Evolutionary conservation across 2,113 vertebrate genomes (phyloP).

Genomic region (Gila orcuttii): DNA sequence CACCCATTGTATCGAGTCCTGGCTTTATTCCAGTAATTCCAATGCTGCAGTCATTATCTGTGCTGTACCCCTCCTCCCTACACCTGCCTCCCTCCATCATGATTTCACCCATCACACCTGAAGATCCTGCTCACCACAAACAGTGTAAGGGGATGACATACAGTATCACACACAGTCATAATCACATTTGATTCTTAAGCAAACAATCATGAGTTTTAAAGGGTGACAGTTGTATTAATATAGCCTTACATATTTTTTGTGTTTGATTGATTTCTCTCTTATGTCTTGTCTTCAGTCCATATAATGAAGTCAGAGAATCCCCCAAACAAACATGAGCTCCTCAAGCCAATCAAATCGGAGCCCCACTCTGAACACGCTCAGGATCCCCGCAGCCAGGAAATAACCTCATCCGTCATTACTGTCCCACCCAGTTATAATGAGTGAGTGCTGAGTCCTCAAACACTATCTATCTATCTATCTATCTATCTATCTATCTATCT

Average conservation of each 20-base stretch:
- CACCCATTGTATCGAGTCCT: slow-evolving; percentile 76
- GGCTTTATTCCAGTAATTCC: slow-evolving; percentile 84
- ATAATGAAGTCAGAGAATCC: slow-evolving; percentile 56
- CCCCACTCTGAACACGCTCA: slow-evolving; percentile 73
- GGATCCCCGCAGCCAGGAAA: slow-evolving; percentile 80
- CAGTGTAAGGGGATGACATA: slow-evolving; percentile 69
- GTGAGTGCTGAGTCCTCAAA: slow-evolving; percentile 77
- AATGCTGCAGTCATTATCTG: slow-evolving; percentile 86
- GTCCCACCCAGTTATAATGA: slow-evolving; percentile 71
- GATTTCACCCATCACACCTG: slow-evolving; percentile 78
- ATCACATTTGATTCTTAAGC: background rate
- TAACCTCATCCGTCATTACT: slow-evolving; percentile 86
- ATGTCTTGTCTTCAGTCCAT: slow-evolving; percentile 52
- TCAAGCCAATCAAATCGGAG: slow-evolving; percentile 91
- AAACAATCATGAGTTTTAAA: background rate
- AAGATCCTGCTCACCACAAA: slow-evolving; percentile 74
- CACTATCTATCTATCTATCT: slow-evolving; percentile 6
- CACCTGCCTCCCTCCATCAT: slow-evolving; percentile 88
- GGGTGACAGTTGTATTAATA: background rate
- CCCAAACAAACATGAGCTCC: slow-evolving; percentile 76
- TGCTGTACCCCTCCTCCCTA: slow-evolving; percentile 86
- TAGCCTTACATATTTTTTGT: background rate
- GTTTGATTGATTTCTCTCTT: background rate
- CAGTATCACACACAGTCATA: background rate
- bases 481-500: background rate